A percentile compares a stretch with the other conserved stretches of the same genome.
Evolutionary conservation across 1,140 invertebrate species (phyloP).

Genomic region (Tachypleus tridentatus): DNA sequence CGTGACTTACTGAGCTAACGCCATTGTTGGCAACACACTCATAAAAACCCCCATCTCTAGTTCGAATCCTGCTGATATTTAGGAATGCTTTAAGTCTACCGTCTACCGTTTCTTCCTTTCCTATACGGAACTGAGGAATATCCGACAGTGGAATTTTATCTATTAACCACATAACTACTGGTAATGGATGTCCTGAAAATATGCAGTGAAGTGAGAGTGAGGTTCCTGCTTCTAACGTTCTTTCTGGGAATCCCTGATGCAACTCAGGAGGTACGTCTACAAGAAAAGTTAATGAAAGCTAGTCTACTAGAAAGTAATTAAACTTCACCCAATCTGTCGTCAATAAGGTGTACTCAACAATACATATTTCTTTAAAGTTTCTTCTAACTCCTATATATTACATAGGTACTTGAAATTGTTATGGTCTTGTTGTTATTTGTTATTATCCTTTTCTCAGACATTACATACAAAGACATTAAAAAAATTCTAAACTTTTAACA

Average conservation of each 20-base stretch:
- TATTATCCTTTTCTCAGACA: too few relatives aligned
- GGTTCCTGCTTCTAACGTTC: conserved; percentile 65
- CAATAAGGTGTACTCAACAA: too few relatives aligned
- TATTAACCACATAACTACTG: conserved; percentile 24
- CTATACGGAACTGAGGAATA: conserved; percentile 21
- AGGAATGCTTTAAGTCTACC: conserved; percentile 33
- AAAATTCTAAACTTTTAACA: too few relatives aligned
- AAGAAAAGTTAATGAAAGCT: conserved; percentile 4
- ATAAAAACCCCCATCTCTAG: conserved; percentile 28
- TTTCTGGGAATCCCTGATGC: conserved; percentile 66
- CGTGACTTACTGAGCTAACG: conserved; percentile 73
- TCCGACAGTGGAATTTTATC: conserved; percentile 23
- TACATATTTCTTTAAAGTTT: too few relatives aligned
- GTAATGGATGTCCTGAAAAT: conserved; percentile 23
- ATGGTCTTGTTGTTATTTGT: too few relatives aligned
- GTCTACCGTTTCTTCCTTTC: conserved; percentile 22
- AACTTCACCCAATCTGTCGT: too few relatives aligned
- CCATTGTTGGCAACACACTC: conserved; percentile 79
- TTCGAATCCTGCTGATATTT: conserved; percentile 32
- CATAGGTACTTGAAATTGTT: too few relatives aligned
- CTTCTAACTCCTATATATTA: too few relatives aligned
- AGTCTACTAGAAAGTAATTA: too few relatives aligned
- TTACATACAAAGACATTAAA: too few relatives aligned
- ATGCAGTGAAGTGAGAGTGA: conserved; percentile 35
- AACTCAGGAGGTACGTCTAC: conserved; percentile 70